Base-by-base conservation (phyloP, 1,140 invertebrate species). In the Hypsibius dujardini region DNA sequence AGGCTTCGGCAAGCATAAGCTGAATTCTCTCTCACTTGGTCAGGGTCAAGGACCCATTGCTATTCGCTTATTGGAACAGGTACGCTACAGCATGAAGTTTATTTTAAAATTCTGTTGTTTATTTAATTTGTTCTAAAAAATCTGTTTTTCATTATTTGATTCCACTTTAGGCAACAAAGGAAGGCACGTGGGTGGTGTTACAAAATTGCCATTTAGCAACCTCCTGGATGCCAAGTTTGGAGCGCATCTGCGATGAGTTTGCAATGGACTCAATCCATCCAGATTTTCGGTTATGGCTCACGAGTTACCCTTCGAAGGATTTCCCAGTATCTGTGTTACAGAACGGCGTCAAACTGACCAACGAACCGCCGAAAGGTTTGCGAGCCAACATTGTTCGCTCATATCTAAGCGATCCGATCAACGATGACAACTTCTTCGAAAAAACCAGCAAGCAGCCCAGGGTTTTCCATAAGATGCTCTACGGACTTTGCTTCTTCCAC, bases 401-500 rank as follows among this genome's bases (percentile, higher is more conserved):
- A 0, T 92, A 90, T 80, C 78, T 88, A 47, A 88, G 85, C 75
- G 90, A 95, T 81, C 92, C 92, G 0, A 88, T 95, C 45, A 87
- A 84, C 70, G 87, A 95, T 78, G 78, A 83, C 0, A 90, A 93
- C 75, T 95, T 92, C 84, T 94, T 91, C 77, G 88, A 88, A 87
- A 72, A 89, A 93, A 76, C 76, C 84, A 1, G 83, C 79, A 75
- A 74, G 75, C 76, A 46, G 73, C 74, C 71, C 78, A 70, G 81
- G 86, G 86, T 74, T 80, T 94, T 93, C 79, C 84, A 93, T 40
- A 90, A 88, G 77, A 79, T 97, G 40, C 78, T 96, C 46, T 96
- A 88, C 77, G 87, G 87, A 47, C 81, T 97, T 15, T 92, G 91
- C 78, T 96, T 96, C 80, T 96, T 96, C 81, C 94, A 97, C 78